phyloP scores from a whole-genome alignment of 2,797 vertebrate species.

The Cuculus canorus region DNA sequence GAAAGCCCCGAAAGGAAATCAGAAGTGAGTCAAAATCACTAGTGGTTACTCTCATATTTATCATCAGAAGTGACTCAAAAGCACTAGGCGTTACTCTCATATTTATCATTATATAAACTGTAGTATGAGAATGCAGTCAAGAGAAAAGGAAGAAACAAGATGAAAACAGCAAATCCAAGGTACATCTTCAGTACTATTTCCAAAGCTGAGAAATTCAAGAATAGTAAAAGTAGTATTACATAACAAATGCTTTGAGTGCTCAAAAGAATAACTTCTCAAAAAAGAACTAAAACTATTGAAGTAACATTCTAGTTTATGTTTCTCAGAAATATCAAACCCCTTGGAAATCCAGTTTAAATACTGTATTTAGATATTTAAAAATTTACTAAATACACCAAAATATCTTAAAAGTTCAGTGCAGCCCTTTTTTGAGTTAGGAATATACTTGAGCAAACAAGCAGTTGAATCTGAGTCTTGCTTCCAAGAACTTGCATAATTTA shows the following conservation, averaged over 20 bases:
- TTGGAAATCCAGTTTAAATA: not conserved
- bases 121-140: not conserved
- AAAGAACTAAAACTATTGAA: not conserved
- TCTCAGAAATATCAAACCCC: not conserved
- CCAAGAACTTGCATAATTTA: not conserved
- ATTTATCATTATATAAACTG: not conserved
- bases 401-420: not conserved
- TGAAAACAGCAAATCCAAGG: not conserved
- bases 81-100: not conserved
- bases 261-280: not conserved
- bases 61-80: constrained; percentile 28
- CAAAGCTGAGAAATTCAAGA: not conserved
- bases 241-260: not conserved
- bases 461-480: not conserved
- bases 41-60: not conserved
- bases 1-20: not conserved
- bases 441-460: not conserved
- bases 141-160: not conserved
- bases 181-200: not conserved
- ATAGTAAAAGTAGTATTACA: not conserved
- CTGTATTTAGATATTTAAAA: not conserved
- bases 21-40: constrained; percentile 21
- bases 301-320: not conserved
- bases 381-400: not conserved
- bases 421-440: not conserved